Conservation (phyloP, 1,140 invertebrate species). For the Cydia fagiglandana region DNA sequence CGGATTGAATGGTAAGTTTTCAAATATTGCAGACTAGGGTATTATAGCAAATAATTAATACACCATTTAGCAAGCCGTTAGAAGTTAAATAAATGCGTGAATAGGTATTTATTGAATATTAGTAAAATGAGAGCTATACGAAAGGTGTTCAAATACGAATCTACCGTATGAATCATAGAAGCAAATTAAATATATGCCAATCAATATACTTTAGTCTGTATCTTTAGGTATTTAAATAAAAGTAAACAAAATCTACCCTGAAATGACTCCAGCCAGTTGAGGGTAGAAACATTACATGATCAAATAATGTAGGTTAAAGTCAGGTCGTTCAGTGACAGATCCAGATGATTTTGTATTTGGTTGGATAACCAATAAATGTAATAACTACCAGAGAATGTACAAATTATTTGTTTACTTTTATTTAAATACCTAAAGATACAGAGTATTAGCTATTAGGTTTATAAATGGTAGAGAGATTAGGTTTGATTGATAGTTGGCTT, state of each 20-base stretch:
- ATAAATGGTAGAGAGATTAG: background rate
- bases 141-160: background rate
- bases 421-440: too few species aligned
- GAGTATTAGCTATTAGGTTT: background rate
- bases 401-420: too few species aligned
- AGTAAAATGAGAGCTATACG: background rate
- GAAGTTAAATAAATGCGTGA: background rate
- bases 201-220: background rate
- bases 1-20: conserved; percentile 49
- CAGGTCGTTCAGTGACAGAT: too few species aligned
- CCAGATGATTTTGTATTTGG: too few species aligned
- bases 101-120: background rate
- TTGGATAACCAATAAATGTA: too few species aligned
- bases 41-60: background rate
- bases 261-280: too few species aligned
- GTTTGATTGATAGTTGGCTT: background rate
- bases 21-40: background rate
- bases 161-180: background rate
- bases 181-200: background rate
- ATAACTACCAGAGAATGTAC: too few species aligned
- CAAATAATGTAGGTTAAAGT: too few species aligned
- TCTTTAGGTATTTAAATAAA: too few species aligned
- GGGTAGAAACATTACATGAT: too few species aligned
- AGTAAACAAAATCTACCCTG: too few species aligned
- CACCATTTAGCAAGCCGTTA: background rate